These are phyloP conservation scores for Brachionus paranguensis DNA, from an alignment of 1,140 invertebrate species.

Conservation along the genomic window DNA sequence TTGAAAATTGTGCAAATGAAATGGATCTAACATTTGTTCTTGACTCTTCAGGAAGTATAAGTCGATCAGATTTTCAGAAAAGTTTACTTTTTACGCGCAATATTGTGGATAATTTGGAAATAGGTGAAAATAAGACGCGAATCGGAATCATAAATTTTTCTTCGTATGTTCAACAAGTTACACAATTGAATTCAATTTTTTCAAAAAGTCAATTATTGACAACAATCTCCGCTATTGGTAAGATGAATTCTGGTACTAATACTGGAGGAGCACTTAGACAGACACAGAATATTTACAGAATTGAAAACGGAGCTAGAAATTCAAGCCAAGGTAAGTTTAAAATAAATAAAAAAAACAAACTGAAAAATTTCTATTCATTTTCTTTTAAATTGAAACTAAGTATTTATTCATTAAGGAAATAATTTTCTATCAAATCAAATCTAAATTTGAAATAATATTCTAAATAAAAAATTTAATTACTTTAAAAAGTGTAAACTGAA, in stretches of 20 bases:
- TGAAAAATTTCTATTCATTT: neutral
- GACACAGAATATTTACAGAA: neutral
- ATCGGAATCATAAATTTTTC: neutral
- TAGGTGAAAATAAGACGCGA: neutral
- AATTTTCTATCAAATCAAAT: too few relatives aligned
- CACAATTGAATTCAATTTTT: neutral
- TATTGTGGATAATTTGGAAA: neutral
- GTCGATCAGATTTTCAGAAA: neutral
- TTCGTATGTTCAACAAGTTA: neutral
- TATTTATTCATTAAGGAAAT: too few relatives aligned
- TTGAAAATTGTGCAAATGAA: neutral
- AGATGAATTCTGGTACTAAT: neutral
- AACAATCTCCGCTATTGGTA: neutral
- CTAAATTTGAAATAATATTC: too few relatives aligned
- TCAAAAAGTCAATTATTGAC: neutral
- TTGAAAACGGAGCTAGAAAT: neutral
- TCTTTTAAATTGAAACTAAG: too few relatives aligned
- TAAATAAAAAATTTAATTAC: too few relatives aligned
- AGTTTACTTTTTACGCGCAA: neutral
- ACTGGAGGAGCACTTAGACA: neutral
- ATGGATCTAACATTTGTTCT: neutral
- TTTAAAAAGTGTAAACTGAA: too few relatives aligned
- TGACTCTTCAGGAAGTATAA: slow-evolving; percentile 2
- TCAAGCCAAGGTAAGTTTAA: neutral
- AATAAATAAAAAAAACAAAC: neutral